Percentiles rank a stretch among this genome's conserved stretches.
Evolutionary conservation across 2,888 invertebrate species (phyloP).

Genomic region (Morpho achilles): DNA sequence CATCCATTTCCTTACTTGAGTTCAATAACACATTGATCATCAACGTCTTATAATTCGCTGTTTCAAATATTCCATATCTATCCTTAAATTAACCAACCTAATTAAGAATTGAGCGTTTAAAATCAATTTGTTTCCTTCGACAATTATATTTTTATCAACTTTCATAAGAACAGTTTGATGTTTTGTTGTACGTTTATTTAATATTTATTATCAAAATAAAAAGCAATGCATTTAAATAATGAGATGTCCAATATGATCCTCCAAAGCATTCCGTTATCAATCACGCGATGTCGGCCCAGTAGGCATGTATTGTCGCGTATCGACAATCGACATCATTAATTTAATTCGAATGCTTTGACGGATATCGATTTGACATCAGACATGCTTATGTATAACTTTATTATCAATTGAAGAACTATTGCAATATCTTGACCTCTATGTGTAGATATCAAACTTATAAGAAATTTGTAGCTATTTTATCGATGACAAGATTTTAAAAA

Average conservation of each 20-base stretch:
- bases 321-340: conserved; percentile 51
- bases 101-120: too few relatives aligned
- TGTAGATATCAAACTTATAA: too few relatives aligned
- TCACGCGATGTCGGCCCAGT: conserved; percentile 29
- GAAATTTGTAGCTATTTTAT: too few relatives aligned
- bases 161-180: conserved; percentile 4
- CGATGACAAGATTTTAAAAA: too few relatives aligned
- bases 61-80: too few relatives aligned
- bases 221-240: conserved; percentile 19
- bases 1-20: too few relatives aligned
- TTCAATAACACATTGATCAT: too few relatives aligned
- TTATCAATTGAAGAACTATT: conserved; percentile 3
- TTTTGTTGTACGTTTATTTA: neutral
- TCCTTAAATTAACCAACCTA: too few relatives aligned
- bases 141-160: too few relatives aligned
- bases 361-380: conserved; percentile 32
- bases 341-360: conserved; percentile 35
- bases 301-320: conserved; percentile 52
- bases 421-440: neutral
- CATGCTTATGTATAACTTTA: conserved; percentile 19
- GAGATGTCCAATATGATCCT: conserved; percentile 21
- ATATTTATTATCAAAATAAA: conserved; percentile 10
- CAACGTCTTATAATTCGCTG: too few relatives aligned
- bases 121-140: too few relatives aligned
- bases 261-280: conserved; percentile 26